Base-by-base conservation (phyloP, 2,888 invertebrate species). In the Aporophyla lueneburgensis region DNA sequence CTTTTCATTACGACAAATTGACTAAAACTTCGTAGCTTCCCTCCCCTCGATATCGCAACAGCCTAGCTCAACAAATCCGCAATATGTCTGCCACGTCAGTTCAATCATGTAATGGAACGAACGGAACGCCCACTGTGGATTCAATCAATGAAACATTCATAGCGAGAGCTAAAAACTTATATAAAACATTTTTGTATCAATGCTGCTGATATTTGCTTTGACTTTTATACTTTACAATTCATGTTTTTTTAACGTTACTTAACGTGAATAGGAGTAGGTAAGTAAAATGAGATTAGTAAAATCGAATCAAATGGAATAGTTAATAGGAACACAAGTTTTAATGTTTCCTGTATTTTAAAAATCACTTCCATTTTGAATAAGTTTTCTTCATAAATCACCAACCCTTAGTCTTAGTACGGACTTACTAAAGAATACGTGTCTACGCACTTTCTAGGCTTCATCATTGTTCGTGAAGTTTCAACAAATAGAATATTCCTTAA, bases 71-170 rank as follows among this genome's bases (percentile, higher is more conserved):
- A 61, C 71, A 67, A 61, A 72, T 81, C 70, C 81, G 77, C 68
- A 91, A 90, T 91, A 90, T 75, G 80, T 51, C 83, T 79, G 66
- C 80, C 61, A 75, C 78, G 81, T 88, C 88, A 84, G 88, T 89
- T 88, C 92, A 92, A 92, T 92, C 91, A 91, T 90, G 91, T 91
- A 92, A 92, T 92, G 92, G 91, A 90, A 83, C 85, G 86, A 79
- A 84, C 86, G 79, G 71, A 73, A 85, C 73, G 76, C 82, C 85
- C 87, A 76, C 84, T 70, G 84, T 79, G 87, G 78, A 88, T 88
- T 84, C 86, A 81, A 87, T 88, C 81, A 88, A 88, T 88, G 80
- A 83, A 88, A 87, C 88, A 84, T 88, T 89, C 87, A 87, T 80
- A 79, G 66, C 82, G 62, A 74, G 75, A 86, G 75, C 84, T 84